Evolutionary conservation across 2,113 vertebrate genomes (phyloP).

Genomic region (Oreotrochilus melanogaster): DNA sequence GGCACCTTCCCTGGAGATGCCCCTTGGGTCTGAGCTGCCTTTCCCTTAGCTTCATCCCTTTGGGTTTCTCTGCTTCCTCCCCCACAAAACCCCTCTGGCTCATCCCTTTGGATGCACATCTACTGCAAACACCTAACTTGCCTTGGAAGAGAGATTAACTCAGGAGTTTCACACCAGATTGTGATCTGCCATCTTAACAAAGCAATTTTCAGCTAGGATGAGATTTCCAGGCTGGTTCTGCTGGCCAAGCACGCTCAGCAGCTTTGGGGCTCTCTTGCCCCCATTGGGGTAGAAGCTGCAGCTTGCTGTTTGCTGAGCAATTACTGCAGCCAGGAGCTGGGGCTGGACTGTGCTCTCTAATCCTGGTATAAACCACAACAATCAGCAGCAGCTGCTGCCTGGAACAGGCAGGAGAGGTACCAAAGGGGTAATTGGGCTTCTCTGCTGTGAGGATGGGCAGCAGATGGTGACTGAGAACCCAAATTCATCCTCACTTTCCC

Average conservation of each 20-base stretch:
- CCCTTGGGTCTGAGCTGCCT: not conserved
- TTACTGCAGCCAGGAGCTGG: not conserved
- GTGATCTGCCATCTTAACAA: not conserved
- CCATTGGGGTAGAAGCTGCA: not conserved
- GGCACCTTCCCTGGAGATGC: not conserved
- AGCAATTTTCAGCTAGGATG: not conserved
- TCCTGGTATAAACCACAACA: not conserved
- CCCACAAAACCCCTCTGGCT: not conserved
- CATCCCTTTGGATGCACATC: not conserved
- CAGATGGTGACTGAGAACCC: not conserved
- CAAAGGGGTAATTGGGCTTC: not conserved
- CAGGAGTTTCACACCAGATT: not conserved
- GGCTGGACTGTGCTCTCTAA: not conserved
- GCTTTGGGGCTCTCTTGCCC: not conserved
- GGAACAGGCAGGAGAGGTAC: not conserved
- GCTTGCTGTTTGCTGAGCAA: not conserved
- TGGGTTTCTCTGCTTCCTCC: not conserved
- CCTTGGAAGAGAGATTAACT: not conserved
- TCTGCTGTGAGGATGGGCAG: rapidly evolving
- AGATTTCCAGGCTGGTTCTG: not conserved
- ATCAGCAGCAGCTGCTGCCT: not conserved
- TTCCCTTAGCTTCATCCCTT: not conserved
- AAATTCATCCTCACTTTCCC: not conserved
- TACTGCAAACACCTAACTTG: not conserved
- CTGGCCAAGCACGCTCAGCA: rapidly evolving